phyloP scores from a whole-genome alignment of 2,797 vertebrate genomes.

The Allobates femoralis region DNA sequence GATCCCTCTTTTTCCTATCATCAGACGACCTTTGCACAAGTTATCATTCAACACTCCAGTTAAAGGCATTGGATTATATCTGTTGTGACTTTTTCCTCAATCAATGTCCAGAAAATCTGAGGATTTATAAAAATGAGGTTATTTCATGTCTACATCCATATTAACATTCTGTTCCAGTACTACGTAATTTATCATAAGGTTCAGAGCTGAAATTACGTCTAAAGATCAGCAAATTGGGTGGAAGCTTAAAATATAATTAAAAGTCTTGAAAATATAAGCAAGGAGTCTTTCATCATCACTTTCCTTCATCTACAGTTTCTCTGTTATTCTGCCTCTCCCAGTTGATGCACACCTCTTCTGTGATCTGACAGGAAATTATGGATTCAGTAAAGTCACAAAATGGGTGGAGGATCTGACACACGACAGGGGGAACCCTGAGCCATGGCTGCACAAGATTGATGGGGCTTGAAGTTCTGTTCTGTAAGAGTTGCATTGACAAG shows the following conservation, averaged over 20 bases:
- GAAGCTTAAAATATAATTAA: slow-evolving; percentile 14
- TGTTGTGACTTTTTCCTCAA: not conserved
- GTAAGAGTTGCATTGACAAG: slow-evolving; percentile 6
- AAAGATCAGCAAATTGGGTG: not conserved
- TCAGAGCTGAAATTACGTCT: not conserved
- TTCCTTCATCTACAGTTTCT: slow-evolving; percentile 14
- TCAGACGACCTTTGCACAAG: not conserved
- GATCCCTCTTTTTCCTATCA: not conserved
- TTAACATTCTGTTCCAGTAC: not conserved
- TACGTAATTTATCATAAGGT: not conserved
- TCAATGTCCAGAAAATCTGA: not conserved
- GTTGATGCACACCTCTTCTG: slow-evolving; percentile 15
- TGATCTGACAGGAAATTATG: slow-evolving; percentile 33
- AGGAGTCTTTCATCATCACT: not conserved
- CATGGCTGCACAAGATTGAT: slow-evolving; percentile 32
- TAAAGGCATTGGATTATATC: not conserved
- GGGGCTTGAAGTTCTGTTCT: slow-evolving; percentile 2
- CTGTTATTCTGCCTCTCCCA: slow-evolving; percentile 9
- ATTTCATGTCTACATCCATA: not conserved
- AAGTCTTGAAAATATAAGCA: slow-evolving; percentile 11
- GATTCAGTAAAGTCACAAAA: slow-evolving; percentile 28
- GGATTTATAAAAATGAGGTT: too few species aligned
- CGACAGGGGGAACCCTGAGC: not conserved
- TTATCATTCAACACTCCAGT: not conserved
- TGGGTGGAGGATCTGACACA: slow-evolving; percentile 48